phyloP scores from a whole-genome alignment of 2,797 vertebrate species.

The Galaxias olidus region DNA sequence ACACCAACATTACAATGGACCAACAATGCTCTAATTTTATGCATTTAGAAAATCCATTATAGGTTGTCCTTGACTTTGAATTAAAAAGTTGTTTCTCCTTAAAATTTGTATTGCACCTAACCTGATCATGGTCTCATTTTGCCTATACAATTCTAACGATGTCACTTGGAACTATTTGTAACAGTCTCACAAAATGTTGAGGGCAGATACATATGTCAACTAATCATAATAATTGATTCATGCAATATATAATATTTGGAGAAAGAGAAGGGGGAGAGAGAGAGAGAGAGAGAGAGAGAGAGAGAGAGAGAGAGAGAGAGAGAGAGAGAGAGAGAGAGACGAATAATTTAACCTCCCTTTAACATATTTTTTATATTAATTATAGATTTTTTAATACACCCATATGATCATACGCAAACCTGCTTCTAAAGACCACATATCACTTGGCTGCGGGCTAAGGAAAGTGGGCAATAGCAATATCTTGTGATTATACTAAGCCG shows the following conservation, averaged over 20 bases:
- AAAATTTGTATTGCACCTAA: conserved; percentile 8
- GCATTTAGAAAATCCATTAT: conserved; percentile 23
- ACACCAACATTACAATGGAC: neutral
- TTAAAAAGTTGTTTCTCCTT: neutral
- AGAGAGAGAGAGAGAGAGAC: no score
- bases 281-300: no score
- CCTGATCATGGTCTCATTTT: conserved; percentile 5
- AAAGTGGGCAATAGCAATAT: conserved; percentile 25
- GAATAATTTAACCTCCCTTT: no score
- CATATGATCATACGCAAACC: neutral
- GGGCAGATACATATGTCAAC: no score
- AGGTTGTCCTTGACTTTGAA: neutral
- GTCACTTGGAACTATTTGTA: conserved; percentile 22
- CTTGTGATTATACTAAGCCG: conserved; percentile 36
- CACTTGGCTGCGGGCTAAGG: conserved; percentile 2
- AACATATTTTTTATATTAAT: no score
- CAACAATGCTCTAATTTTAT: conserved; percentile 1
- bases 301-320: no score
- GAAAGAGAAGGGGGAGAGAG: no score
- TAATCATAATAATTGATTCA: no score
- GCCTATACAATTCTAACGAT: conserved; percentile 14
- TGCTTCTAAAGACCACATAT: neutral
- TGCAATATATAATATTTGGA: no score
- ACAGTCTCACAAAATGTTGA: neutral
- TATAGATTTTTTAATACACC: no score